These are phyloP conservation scores for Diarsia mendica DNA, from an alignment of 2,888 invertebrate species.

Conservation along the genomic window DNA sequence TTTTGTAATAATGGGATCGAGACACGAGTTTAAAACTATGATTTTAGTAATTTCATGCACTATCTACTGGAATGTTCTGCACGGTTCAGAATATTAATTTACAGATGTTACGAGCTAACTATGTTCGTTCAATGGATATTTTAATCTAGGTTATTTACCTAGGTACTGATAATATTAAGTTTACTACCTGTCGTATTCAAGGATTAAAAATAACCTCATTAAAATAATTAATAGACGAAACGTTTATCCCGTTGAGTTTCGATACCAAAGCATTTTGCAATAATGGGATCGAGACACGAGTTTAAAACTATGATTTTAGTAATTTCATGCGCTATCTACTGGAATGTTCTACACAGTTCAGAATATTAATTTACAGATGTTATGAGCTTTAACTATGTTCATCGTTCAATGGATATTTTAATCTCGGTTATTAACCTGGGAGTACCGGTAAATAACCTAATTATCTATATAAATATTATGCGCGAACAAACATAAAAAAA, in stretches of 20 bases:
- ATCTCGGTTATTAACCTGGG: too few species aligned
- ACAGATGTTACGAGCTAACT: neutral
- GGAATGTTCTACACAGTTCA: neutral
- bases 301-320: neutral
- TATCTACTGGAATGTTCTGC: neutral
- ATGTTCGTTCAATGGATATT: neutral
- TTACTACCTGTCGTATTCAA: neutral
- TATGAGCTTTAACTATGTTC: neutral
- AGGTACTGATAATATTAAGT: neutral
- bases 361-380: neutral
- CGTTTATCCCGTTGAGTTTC: neutral
- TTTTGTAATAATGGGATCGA: neutral
- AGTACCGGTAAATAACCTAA: too few species aligned
- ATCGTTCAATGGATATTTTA: too few species aligned
- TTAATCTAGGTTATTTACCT: neutral
- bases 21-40: neutral
- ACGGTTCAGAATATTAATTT: neutral
- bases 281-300: neutral
- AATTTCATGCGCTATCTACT: neutral
- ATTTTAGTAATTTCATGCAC: neutral
- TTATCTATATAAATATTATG: too few species aligned
- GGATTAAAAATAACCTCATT: too few species aligned
- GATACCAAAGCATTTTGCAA: neutral
- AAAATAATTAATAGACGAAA: conserved; percentile 7
- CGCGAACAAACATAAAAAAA: too few species aligned